phyloP scores from a whole-genome alignment of 2,113 vertebrate species.

The Lepus americanus region DNA sequence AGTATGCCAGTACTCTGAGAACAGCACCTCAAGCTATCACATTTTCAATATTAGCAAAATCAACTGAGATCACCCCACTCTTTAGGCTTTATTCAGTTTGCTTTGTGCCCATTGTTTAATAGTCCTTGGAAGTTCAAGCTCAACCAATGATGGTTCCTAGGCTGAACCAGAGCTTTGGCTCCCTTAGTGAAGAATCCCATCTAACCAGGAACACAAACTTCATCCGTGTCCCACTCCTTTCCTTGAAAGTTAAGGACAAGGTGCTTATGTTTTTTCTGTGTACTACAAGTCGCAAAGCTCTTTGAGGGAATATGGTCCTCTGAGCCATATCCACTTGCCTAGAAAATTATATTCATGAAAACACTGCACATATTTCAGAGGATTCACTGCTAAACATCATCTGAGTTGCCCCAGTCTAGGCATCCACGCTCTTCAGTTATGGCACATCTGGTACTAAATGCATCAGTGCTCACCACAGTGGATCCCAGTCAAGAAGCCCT shows the following conservation, averaged over 20 bases:
- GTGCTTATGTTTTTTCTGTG: background rate
- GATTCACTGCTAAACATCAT: background rate
- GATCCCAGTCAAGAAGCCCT: background rate
- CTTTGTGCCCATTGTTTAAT: background rate
- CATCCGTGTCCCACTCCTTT: background rate
- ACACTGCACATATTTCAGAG: background rate
- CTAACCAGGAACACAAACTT: background rate
- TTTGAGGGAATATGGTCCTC: background rate
- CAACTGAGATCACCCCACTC: background rate
- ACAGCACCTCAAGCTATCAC: background rate
- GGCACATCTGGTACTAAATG: fast-evolving
- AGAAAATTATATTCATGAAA: background rate
- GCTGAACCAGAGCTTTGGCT: background rate
- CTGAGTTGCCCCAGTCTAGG: background rate
- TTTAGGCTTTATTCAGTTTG: background rate
- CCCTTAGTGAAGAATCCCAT: background rate
- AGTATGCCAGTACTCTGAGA: background rate
- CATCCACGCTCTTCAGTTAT: fast-evolving
- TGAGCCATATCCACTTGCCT: background rate
- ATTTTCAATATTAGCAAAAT: background rate
- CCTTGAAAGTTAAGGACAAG: background rate
- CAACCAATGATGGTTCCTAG: background rate
- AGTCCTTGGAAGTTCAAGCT: background rate
- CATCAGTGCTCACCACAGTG: fast-evolving
- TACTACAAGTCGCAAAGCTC: background rate